Evolutionary conservation across 2,888 invertebrate species (phyloP).

Genomic region (Cryptops parisi): DNA sequence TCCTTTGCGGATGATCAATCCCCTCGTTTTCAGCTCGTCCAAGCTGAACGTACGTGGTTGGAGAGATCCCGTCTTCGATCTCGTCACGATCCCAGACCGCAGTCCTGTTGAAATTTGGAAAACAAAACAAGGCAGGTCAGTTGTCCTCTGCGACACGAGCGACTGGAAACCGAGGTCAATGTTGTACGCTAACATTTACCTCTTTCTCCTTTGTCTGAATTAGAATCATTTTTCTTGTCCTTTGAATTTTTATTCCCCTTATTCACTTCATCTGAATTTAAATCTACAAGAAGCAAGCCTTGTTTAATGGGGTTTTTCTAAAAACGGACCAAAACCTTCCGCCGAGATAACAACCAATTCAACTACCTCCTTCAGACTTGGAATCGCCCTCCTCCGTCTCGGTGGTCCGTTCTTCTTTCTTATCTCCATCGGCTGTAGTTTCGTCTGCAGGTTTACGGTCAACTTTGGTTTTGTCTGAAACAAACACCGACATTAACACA

Average conservation of each 20-base stretch:
- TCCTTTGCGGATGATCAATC: constrained; percentile 9
- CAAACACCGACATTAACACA: too few relatives aligned
- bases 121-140: neutral
- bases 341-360: too few relatives aligned
- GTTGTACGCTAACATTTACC: too few relatives aligned
- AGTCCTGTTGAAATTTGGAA: too few relatives aligned
- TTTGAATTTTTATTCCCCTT: neutral
- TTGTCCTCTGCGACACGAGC: too few relatives aligned
- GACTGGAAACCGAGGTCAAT: too few relatives aligned
- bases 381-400: constrained; percentile 7
- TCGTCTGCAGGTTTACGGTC: too few relatives aligned
- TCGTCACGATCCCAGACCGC: constrained; percentile 48
- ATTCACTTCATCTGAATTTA: neutral
- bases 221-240: neutral
- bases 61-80: constrained; percentile 58
- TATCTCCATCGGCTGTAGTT: constrained; percentile 50
- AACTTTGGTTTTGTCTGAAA: too few relatives aligned
- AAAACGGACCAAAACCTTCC: too few relatives aligned
- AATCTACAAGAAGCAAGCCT: neutral
- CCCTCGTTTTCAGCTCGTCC: constrained; percentile 39
- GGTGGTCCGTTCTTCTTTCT: constrained; percentile 37
- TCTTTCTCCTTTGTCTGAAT: neutral
- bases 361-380: too few relatives aligned
- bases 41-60: constrained; percentile 45
- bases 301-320: too few relatives aligned